Base-by-base conservation (phyloP, 1,140 invertebrate species). In the Caerostris extrusa region DNA sequence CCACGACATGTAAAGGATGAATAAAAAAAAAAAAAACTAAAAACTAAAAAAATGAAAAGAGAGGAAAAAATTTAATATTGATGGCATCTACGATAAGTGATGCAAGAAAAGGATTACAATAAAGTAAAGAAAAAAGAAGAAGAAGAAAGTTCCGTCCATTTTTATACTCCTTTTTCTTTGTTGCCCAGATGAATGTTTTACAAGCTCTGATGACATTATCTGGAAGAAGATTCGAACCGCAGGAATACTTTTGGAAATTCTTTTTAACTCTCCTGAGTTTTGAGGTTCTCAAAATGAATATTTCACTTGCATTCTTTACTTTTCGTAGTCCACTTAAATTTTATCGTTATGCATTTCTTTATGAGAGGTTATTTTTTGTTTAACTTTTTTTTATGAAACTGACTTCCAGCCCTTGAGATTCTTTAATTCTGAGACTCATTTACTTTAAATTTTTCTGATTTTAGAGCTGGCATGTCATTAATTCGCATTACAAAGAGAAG, bases 1-100 rank as follows among this genome's bases (percentile, higher is more conserved):
- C 71, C 82, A 60, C 69, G 90, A 92, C 81, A 92, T 85, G 90
- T 85, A 17, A 69, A 57, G 60, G 82, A 53, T n/a, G 57, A 61
- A 14, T 81, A 82, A 82, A 58, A 82, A 91, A 69, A 91, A 69
- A 82, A 56, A 60, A 81, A 91, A 60, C 53, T 12, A 77, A 50
- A 77, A 34, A 34, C 34, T 5, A 6, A 34, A 19, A 34, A 71
- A 77, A 77, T 10, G 19, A 50, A n/a, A 34, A 85, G 82, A 69
- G n/a, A 71, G 60, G 90, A 92, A 92, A 85, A 92, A 92, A 92
- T 92, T 92, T 92, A 92, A 92, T 92, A 92, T 92, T 92, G 90
- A 92, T 92, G 81, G 90, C 77, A 85, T 92, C 60, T 19, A 69
- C 90, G 90, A 85, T 92, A 91, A 91, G 90, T 91, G 90, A 91